Conservation (phyloP, 2,888 invertebrate species). For the Operophtera brumata region DNA sequence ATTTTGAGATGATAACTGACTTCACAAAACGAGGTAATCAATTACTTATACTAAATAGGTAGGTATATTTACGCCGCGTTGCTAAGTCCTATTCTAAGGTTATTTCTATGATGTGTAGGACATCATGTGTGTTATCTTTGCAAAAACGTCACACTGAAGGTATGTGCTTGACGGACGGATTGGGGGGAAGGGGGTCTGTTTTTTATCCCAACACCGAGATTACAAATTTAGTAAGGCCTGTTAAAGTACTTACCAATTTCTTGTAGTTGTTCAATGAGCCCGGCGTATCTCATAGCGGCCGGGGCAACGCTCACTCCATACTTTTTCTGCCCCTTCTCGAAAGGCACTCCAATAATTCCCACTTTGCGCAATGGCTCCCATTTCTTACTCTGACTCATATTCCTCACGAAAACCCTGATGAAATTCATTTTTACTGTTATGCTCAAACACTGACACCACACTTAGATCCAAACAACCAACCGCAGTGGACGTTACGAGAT, state of each 20-base stretch:
- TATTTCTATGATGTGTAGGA: no score
- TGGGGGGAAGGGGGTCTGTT: no score
- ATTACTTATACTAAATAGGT: no score
- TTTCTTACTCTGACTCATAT: conserved; percentile 56
- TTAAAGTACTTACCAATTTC: conserved; percentile 69
- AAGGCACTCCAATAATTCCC: conserved; percentile 90
- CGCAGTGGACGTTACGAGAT: conserved; percentile 38
- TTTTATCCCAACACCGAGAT: no score
- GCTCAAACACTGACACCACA: conserved; percentile 29
- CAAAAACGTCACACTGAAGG: no score
- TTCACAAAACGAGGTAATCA: no score
- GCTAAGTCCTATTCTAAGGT: no score
- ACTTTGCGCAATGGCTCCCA: conserved; percentile 74
- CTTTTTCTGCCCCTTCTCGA: conserved; percentile 88
- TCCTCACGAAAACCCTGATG: conserved; percentile 57
- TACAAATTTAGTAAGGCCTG: no score
- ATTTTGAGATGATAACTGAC: no score
- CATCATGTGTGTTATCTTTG: no score
- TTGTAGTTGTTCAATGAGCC: conserved; percentile 82
- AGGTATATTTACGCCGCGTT: no score
- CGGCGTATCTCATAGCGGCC: conserved; percentile 82
- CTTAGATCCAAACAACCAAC: conserved; percentile 35
- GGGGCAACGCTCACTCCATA: conserved; percentile 87
- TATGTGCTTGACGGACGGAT: no score
- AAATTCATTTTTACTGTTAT: conserved; percentile 57